Evolutionary conservation across 2,797 vertebrate genomes (phyloP), one percentile per base, ranked within the genome.

Genomic region (Poecile montanus): DNA sequence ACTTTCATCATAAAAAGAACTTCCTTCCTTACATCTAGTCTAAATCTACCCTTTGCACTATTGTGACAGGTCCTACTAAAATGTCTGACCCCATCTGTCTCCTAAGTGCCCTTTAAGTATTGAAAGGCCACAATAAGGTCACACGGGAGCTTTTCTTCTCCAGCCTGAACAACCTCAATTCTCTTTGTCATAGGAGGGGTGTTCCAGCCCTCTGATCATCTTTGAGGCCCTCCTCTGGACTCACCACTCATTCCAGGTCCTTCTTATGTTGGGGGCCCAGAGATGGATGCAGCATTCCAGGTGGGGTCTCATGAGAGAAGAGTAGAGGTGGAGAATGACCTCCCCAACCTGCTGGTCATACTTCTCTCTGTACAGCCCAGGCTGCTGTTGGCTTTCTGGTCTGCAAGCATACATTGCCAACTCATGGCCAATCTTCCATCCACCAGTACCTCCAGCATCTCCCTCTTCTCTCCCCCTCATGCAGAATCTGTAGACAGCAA

Each of bases 361-460:
- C 8, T 75, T 23, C 11, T 27, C 47, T 47, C 21, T 8, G 5
- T 32, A 57, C 9, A 62, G n/a, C 22, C 30, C 16, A 42, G 65
- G 30, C 18, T 36, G 36, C 10, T 15, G 7, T 6, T 65, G 5
- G 23, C 13, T 27, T 71, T 71, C 45, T 40, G 14, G 2, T 38
- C 58, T 76, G 14, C 2, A 3, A 48, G 11, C 0, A 0, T 17
- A 34, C 20, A 42, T 14, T 48, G 40, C 14, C 18, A 27, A 9
- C 11, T 71, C 19, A 30, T 8, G 12, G 12, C 32, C 10, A 71
- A 1, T 53, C 34, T 44, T 56, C 23, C 13, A 42, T 25, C 7
- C 34, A 42, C 13, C 38, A 9, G 16, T 32, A 42, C 13, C 13
- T n/a, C 21, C 73, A 63, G 5, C 20, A 79, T 10, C 15, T 78